A percentile compares a stretch with the other conserved stretches of the same genome.
Evolutionary conservation across 2,113 vertebrate species (phyloP).

Genomic region (Phalacrocorax pelagicus): DNA sequence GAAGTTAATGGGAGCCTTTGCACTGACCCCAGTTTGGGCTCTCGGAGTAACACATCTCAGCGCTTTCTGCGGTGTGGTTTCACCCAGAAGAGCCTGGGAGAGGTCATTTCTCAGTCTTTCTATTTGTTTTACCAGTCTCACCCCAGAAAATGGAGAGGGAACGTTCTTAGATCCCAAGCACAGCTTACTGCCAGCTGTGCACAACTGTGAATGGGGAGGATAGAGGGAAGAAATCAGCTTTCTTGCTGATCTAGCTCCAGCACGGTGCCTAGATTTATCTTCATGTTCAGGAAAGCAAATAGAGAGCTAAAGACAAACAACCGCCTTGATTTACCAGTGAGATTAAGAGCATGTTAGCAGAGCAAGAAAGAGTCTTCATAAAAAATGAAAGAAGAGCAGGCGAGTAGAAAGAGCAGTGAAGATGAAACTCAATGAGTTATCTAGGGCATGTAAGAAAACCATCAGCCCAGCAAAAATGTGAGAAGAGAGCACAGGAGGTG

Average conservation of each 20-base stretch:
- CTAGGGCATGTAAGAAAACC: conserved; percentile 59
- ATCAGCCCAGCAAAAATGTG: conserved; percentile 46
- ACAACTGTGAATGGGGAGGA: background rate
- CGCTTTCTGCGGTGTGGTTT: background rate
- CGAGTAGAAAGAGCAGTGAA: background rate
- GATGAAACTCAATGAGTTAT: conserved; percentile 35
- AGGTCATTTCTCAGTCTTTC: background rate
- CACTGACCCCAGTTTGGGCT: background rate
- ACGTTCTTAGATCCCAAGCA: background rate
- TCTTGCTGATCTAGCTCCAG: background rate
- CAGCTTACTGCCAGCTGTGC: rapidly evolving
- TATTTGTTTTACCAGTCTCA: background rate
- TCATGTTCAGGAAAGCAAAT: background rate
- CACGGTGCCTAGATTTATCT: background rate
- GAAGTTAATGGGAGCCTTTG: background rate
- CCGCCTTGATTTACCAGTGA: background rate
- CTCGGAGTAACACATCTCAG: background rate
- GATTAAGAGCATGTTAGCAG: background rate
- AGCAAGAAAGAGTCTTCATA: background rate
- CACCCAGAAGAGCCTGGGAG: background rate
- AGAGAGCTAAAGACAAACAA: background rate
- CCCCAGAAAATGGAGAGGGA: background rate
- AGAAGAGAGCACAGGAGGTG: conserved; percentile 15
- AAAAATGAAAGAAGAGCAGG: conserved; percentile 58
- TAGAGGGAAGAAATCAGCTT: no score